Evolutionary conservation across 2,888 invertebrate species (phyloP).

Genomic region (Andrena haemorrhoa): DNA sequence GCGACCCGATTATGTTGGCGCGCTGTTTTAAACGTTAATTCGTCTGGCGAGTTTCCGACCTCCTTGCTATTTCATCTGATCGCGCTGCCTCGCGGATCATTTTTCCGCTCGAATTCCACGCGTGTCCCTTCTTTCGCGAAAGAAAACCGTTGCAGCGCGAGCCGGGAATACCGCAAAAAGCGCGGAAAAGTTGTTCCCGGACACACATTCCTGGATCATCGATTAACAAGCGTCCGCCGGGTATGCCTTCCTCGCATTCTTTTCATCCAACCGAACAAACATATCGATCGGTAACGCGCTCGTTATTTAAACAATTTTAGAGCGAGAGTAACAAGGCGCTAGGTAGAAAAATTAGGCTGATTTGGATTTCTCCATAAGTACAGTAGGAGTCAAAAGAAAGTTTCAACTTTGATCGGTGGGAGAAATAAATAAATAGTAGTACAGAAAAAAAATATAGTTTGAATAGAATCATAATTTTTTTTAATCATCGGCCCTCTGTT

Average conservation of each 20-base stretch:
- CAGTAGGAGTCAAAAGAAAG: too few relatives aligned
- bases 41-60: slow-evolving; percentile 56
- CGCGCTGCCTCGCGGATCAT: slow-evolving; percentile 22
- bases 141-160: slow-evolving; percentile 39
- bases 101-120: slow-evolving; percentile 48
- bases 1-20: slow-evolving; percentile 76
- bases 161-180: slow-evolving; percentile 26
- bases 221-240: slow-evolving; percentile 15
- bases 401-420: too few relatives aligned
- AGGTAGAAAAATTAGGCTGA: too few relatives aligned
- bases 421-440: too few relatives aligned
- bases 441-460: too few relatives aligned
- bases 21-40: slow-evolving; percentile 63
- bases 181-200: slow-evolving; percentile 46
- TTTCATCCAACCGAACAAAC: not conserved
- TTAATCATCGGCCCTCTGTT: too few relatives aligned
- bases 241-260: slow-evolving; percentile 10
- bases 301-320: not conserved
- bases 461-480: too few relatives aligned
- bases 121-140: slow-evolving; percentile 16
- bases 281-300: not conserved
- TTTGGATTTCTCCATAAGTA: too few relatives aligned
- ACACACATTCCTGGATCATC: slow-evolving; percentile 45
- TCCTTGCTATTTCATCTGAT: slow-evolving; percentile 33
- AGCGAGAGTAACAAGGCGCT: not conserved